A percentile compares a stretch with the other conserved stretches of the same genome.
These are phyloP conservation scores for Indri indri DNA, from an alignment of 2,113 vertebrate species.

Conservation along the genomic window DNA sequence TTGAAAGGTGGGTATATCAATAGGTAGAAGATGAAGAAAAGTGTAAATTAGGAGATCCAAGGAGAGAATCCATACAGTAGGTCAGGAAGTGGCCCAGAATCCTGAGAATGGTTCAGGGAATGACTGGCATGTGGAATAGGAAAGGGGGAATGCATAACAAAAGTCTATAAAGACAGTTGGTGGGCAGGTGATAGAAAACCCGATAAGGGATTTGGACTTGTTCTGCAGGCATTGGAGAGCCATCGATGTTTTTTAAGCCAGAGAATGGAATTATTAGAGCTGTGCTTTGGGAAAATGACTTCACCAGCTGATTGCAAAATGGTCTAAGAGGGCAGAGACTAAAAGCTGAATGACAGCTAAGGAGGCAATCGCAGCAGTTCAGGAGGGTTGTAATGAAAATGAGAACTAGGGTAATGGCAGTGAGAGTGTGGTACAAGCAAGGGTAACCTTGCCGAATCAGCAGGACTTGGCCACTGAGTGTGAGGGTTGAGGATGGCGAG, in stretches of 20 bases:
- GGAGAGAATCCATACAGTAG: neutral
- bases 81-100: neutral
- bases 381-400: neutral
- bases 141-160: neutral
- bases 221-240: neutral
- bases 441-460: neutral
- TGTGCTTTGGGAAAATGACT: constrained; percentile 10
- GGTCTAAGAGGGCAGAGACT: neutral
- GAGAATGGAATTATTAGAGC: neutral
- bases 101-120: neutral
- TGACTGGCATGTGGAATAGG: no score
- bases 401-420: neutral
- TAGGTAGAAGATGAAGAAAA: neutral
- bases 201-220: neutral
- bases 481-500: neutral
- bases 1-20: neutral
- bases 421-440: neutral
- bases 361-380: neutral
- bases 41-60: neutral
- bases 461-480: neutral
- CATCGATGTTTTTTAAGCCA: neutral
- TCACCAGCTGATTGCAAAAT: neutral
- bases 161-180: neutral
- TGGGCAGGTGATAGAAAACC: neutral
- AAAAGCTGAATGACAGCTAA: neutral